Evolutionary conservation across 2,113 vertebrate genomes (phyloP), one percentile per base, ranked within the genome.

Genomic region (Calyptomena viridis): DNA sequence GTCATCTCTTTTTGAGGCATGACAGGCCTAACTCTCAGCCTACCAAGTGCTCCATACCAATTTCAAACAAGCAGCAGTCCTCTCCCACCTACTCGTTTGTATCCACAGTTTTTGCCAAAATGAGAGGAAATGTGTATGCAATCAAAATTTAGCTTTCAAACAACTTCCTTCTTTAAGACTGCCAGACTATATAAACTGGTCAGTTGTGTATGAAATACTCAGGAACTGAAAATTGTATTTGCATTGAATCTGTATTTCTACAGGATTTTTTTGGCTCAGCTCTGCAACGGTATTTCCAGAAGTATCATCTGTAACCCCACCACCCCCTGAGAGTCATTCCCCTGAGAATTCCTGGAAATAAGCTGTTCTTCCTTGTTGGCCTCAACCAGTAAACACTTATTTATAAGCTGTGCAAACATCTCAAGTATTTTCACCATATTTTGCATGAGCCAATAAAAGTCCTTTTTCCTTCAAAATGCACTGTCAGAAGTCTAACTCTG

Each of bases 271-370:
- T 67, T 68, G 56, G 52, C 47, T 95, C 37, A 47, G 12, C 33
- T 80, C 93, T 72, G 59, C 53, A 86, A 69, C 15, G 88, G 11
- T 39, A 82, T 96, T 94, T 74, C 50, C 52, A 84, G 69, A 92
- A 87, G 44, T 53, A 47, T 74, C 83, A 77, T 50, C 67, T 76
- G 30, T 39, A 69, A 7, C 35, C 9, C 17, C 23, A 20, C 5
- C 5, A 16, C 7, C 7, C 39, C 19, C 66, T 8, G 3, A 76
- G 52, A 64, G 35, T 37, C 27, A 73, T 73, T 81, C 28, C 12
- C n/a, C 40, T 17, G 39, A 94, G 80, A 64, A 82, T 67, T 90
- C 76, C 42, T 83, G n/a, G 83, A 95, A 78, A 69, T n/a, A 8
- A 62, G 14, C 44, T 93, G 11, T 63, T 89, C 58, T 76, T 83